These are phyloP conservation scores for Falcunculus frontatus DNA, from an alignment of 2,113 vertebrate genomes.

Conservation along the genomic window DNA sequence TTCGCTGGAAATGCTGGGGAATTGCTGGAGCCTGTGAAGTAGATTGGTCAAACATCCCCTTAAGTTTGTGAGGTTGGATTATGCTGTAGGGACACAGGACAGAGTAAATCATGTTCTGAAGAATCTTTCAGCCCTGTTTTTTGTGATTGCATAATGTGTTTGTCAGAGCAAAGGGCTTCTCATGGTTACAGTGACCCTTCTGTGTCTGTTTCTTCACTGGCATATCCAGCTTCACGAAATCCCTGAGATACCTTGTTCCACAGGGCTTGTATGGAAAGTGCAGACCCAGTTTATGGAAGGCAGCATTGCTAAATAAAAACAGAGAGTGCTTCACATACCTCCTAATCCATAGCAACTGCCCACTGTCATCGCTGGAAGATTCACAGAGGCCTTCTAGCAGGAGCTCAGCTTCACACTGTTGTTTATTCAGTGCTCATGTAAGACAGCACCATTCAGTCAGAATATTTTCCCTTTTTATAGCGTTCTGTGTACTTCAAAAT, in stretches of 20 bases:
- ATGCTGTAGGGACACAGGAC: neutral
- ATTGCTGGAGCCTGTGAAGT: neutral
- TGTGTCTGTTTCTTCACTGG: neutral
- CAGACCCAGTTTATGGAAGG: neutral
- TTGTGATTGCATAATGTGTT: neutral
- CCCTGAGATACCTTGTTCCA: neutral
- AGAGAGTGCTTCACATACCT: neutral
- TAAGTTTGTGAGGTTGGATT: neutral
- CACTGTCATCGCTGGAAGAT: neutral
- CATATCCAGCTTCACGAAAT: neutral
- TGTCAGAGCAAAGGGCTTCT: neutral
- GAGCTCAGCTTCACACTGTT: neutral
- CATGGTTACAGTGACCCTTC: neutral
- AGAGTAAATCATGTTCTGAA: neutral
- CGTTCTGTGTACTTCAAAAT: neutral
- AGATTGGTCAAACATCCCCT: neutral
- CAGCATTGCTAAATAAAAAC: neutral
- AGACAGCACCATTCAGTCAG: neutral
- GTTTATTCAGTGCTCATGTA: neutral
- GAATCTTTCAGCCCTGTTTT: neutral
- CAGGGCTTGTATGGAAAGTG: neutral
- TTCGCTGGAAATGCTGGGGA: neutral
- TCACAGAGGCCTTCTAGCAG: neutral
- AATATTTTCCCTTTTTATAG: neutral
- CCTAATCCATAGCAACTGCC: neutral